A percentile compares a stretch with the other conserved stretches of the same genome.
Evolutionary conservation across 2,888 invertebrate species (phyloP).

Genomic region (Itoplectis maculator): DNA sequence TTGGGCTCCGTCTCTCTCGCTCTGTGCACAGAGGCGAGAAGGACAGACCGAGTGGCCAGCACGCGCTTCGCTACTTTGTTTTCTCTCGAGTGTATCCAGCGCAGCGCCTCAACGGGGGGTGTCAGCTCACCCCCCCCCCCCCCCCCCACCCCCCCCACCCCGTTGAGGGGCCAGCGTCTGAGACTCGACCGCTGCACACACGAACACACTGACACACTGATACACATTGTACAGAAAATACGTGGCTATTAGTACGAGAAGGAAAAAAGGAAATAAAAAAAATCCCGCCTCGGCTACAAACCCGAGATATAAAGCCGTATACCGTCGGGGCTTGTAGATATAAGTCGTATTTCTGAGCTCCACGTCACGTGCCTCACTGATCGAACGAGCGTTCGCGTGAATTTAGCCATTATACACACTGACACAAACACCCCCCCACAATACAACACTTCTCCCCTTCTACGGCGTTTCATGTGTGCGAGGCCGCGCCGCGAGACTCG

Average conservation of each 20-base stretch:
- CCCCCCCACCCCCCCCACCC: too few relatives aligned
- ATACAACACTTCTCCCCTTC: neutral
- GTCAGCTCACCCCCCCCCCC: too few relatives aligned
- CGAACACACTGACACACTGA: slow-evolving; percentile 18
- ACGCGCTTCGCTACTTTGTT: slow-evolving; percentile 31
- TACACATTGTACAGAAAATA: slow-evolving; percentile 21
- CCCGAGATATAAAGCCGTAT: slow-evolving; percentile 49
- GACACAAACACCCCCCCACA: neutral
- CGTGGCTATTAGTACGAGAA: slow-evolving; percentile 20
- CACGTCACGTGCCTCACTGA: slow-evolving; percentile 68
- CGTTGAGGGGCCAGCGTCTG: neutral
- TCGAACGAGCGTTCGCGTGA: slow-evolving; percentile 72
- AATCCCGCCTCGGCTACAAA: slow-evolving; percentile 26
- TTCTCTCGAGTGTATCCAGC: slow-evolving; percentile 29
- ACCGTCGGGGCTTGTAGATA: slow-evolving; percentile 62
- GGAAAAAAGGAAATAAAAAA: slow-evolving; percentile 18
- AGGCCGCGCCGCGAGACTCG: too few relatives aligned
- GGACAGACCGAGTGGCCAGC: neutral
- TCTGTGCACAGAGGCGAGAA: neutral
- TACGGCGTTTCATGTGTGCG: too few relatives aligned
- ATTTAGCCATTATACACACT: slow-evolving; percentile 68
- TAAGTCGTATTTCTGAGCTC: slow-evolving; percentile 62
- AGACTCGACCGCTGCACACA: slow-evolving; percentile 5
- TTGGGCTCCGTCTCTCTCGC: too few relatives aligned
- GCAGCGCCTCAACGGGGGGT: slow-evolving; percentile 17